These are phyloP conservation scores for Callimorpha dominula DNA, from an alignment of 2,888 invertebrate species.

Conservation along the genomic window DNA sequence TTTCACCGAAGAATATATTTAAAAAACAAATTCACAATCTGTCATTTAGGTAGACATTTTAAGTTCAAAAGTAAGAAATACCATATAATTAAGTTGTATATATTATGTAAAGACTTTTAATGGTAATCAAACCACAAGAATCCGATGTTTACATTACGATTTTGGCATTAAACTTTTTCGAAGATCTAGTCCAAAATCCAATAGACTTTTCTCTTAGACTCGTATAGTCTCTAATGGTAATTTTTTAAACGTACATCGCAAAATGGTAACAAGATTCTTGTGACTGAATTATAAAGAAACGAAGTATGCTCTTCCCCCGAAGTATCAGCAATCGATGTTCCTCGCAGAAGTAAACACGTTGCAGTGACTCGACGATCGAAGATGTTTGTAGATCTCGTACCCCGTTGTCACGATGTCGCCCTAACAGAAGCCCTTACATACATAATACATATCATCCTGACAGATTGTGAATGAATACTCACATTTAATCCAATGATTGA, in stretches of 20 bases:
- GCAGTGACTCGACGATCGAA: background rate
- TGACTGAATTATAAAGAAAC: background rate
- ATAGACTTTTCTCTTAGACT: too few species aligned
- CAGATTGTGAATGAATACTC: conserved; percentile 10
- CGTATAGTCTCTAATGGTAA: too few species aligned
- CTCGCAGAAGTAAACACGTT: background rate
- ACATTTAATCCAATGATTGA: background rate
- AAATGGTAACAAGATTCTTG: background rate
- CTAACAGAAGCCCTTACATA: conserved; percentile 8
- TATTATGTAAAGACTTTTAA: conserved; percentile 4
- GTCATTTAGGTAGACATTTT: background rate
- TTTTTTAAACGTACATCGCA: too few species aligned
- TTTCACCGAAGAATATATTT: background rate
- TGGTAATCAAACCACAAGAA: conserved; percentile 8
- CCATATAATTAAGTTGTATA: background rate
- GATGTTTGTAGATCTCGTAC: background rate
- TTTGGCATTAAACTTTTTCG: background rate
- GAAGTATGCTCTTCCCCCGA: background rate
- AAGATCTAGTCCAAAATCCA: background rate
- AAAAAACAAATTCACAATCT: conserved; percentile 9
- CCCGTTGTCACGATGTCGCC: background rate
- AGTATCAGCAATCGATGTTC: background rate
- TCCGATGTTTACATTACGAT: background rate
- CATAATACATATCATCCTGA: background rate
- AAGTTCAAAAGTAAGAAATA: background rate